Evolutionary conservation across 2,888 invertebrate species (phyloP).

Genomic region (Drosophila subsilvestris): DNA sequence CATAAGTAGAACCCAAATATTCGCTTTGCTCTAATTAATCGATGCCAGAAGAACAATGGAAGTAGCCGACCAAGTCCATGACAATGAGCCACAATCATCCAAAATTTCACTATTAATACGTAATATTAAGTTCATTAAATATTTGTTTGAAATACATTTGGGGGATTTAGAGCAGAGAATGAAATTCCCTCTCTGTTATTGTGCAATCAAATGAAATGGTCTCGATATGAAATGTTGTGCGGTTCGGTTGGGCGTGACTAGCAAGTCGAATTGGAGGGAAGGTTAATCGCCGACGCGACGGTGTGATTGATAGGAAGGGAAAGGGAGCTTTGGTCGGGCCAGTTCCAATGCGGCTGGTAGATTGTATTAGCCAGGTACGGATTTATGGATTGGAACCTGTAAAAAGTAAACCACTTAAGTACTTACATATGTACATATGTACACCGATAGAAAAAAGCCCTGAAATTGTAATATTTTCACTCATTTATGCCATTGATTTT

Average conservation of each 20-base stretch:
- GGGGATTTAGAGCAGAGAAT: constrained; percentile 32
- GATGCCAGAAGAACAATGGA: constrained; percentile 44
- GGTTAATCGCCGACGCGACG: constrained; percentile 35
- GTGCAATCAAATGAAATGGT: constrained; percentile 12
- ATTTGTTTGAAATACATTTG: neutral
- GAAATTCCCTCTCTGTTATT: constrained; percentile 13
- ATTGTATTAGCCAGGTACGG: neutral
- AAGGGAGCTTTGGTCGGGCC: constrained; percentile 20
- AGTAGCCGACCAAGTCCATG: constrained; percentile 17
- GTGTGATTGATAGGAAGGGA: constrained; percentile 36
- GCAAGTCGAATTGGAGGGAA: constrained; percentile 29
- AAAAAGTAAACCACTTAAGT: neutral
- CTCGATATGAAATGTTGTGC: constrained; percentile 13
- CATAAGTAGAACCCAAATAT: constrained; percentile 4
- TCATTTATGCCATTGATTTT: no score
- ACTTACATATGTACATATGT: no score
- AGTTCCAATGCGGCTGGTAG: neutral
- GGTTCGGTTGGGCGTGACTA: constrained; percentile 10
- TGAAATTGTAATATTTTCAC: no score
- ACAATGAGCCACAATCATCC: constrained; percentile 13
- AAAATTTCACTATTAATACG: constrained; percentile 10
- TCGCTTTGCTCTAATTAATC: constrained; percentile 64
- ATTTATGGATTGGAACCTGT: neutral
- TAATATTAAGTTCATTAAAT: neutral
- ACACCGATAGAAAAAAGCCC: no score